phyloP scores from a whole-genome alignment of 2,113 vertebrate genomes.

The Oxyruncus cristatus region DNA sequence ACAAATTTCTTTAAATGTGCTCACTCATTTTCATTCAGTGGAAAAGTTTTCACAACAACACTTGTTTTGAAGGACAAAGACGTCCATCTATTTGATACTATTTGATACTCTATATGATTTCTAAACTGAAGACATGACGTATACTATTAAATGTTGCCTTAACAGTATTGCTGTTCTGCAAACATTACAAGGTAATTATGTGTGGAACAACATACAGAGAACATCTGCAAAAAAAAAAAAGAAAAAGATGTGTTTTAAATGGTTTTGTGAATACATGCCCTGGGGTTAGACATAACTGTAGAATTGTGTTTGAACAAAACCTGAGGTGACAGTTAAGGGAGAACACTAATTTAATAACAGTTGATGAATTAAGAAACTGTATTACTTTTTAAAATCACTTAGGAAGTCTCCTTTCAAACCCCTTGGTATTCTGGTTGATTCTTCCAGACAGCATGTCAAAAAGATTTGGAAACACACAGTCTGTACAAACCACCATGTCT shows the following conservation, averaged over 20 bases:
- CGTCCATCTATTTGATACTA: not conserved
- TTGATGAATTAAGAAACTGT: slow-evolving; percentile 55
- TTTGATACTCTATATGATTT: not conserved
- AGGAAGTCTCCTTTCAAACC: slow-evolving; percentile 45
- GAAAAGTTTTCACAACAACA: not conserved
- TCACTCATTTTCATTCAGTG: not conserved
- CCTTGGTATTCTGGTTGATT: slow-evolving; percentile 48
- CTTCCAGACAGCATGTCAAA: slow-evolving; percentile 66
- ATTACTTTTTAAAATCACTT: slow-evolving; percentile 62
- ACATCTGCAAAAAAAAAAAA: slow-evolving; percentile 8
- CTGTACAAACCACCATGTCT: slow-evolving; percentile 5
- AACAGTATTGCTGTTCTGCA: not conserved
- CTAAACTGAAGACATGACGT: not conserved
- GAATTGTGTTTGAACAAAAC: slow-evolving; percentile 37
- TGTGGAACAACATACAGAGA: not conserved
- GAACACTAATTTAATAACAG: slow-evolving; percentile 59
- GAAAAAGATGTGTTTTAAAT: not conserved
- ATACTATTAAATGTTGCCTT: not conserved
- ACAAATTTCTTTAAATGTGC: not conserved
- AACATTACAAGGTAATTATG: not conserved
- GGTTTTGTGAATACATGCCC: slow-evolving; percentile 30
- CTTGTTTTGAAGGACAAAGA: not conserved
- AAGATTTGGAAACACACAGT: slow-evolving; percentile 54
- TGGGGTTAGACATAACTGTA: not conserved
- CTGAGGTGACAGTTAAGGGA: slow-evolving; percentile 12